Percentiles rank a stretch among this genome's conserved stretches.
These are phyloP conservation scores for Ramphastos sulfuratus DNA, from an alignment of 2,113 vertebrate genomes.

Conservation along the genomic window DNA sequence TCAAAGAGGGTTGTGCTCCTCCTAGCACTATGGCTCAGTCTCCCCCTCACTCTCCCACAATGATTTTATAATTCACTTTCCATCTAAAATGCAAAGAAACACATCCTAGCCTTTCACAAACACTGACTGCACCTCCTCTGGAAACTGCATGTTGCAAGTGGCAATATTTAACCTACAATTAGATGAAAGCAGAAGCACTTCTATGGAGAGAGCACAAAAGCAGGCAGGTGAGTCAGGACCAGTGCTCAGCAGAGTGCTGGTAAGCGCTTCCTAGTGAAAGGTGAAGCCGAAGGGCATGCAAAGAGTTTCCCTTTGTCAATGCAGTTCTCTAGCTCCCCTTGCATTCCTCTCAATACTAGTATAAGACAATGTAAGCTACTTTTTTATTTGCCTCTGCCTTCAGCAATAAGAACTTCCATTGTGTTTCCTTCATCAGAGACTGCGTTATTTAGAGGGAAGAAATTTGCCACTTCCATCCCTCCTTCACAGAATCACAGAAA, in stretches of 20 bases:
- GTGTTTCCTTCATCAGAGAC: neutral
- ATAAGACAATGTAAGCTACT: neutral
- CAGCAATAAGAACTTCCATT: neutral
- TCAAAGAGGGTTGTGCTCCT: neutral
- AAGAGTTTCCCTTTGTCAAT: neutral
- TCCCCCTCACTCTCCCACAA: neutral
- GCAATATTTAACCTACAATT: constrained; percentile 34
- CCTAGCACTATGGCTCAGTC: neutral
- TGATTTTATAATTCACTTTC: neutral
- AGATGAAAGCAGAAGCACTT: neutral
- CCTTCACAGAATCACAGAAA: neutral
- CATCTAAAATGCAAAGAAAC: constrained; percentile 15
- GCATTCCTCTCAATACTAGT: neutral
- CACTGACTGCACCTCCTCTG: neutral
- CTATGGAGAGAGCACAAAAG: neutral
- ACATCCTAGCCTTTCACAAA: neutral
- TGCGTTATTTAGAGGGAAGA: neutral
- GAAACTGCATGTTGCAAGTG: neutral
- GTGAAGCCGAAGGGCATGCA: neutral
- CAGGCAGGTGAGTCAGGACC: neutral
- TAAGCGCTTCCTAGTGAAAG: neutral
- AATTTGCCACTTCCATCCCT: neutral
- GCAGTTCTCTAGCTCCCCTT: neutral
- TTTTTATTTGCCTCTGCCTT: constrained; percentile 9
- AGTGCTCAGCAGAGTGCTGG: neutral